Evolutionary conservation across 64 coral and sea anemone genomes (phyloP).

Genomic region (Stichodactyla mertensii): DNA sequence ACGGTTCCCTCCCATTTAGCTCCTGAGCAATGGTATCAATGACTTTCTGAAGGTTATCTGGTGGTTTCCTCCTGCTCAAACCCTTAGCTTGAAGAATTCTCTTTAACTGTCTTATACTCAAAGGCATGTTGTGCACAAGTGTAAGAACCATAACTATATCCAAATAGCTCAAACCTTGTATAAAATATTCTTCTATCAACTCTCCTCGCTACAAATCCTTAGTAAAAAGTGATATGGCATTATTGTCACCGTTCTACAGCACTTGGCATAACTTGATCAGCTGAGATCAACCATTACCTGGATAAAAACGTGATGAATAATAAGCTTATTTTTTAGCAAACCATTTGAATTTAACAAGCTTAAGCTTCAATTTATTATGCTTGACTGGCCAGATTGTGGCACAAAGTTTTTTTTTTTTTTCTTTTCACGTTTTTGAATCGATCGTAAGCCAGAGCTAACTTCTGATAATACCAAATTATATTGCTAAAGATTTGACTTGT

Average conservation of each 20-base stretch:
- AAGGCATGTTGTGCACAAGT: background rate
- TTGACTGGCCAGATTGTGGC: too few species aligned
- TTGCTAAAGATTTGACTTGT: too few species aligned
- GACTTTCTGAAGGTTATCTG: slow-evolving; percentile 25
- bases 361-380: too few species aligned
- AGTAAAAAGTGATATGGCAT: slow-evolving; percentile 10
- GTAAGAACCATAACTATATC: slow-evolving; percentile 17
- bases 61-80: slow-evolving; percentile 2
- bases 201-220: background rate
- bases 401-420: too few species aligned
- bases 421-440: too few species aligned
- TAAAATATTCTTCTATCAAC: slow-evolving; percentile 27
- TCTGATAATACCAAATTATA: too few species aligned
- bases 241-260: background rate
- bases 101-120: slow-evolving; percentile 27
- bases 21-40: slow-evolving; percentile 22
- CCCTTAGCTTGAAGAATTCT: background rate
- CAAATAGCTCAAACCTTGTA: background rate
- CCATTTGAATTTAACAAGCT: too few species aligned
- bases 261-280: too few species aligned
- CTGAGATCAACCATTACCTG: too few species aligned
- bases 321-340: too few species aligned
- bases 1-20: slow-evolving; percentile 37
- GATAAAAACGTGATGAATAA: too few species aligned
- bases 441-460: too few species aligned